Evolutionary conservation across 2,888 invertebrate genomes (phyloP).

Genomic region (Cantharis flavilabris): DNA sequence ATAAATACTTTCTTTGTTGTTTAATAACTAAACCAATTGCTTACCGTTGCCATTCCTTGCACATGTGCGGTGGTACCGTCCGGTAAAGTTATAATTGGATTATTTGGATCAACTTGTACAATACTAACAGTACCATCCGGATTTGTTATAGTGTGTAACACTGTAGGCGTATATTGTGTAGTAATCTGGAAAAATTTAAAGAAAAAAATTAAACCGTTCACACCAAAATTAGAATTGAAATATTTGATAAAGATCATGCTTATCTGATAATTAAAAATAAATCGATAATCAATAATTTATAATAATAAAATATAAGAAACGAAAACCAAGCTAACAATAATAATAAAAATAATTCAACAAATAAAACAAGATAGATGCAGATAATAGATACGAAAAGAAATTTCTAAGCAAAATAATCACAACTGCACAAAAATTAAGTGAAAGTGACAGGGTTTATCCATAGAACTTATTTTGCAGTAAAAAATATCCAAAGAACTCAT

Average conservation of each 20-base stretch:
- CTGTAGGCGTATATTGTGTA: conserved; percentile 83
- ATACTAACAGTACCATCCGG: conserved; percentile 96
- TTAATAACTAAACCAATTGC: conserved; percentile 3
- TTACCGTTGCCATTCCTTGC: conserved; percentile 70
- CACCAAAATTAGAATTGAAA: background rate
- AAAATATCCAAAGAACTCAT: conserved; percentile 2
- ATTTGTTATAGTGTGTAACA: conserved; percentile 94
- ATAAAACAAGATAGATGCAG: conserved; percentile 39
- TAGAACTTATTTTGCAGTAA: background rate
- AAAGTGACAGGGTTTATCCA: background rate
- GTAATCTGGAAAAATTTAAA: conserved; percentile 54
- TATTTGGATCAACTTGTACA: conserved; percentile 92
- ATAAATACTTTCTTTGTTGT: background rate
- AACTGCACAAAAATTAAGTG: conserved; percentile 5
- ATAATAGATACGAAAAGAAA: conserved; percentile 4
- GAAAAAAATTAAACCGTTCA: background rate
- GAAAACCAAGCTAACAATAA: conserved; percentile 54
- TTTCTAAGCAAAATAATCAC: conserved; percentile 9
- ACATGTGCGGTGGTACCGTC: conserved; percentile 96
- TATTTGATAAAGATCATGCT: background rate
- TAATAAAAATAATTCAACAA: conserved; percentile 32
- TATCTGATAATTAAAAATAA: background rate
- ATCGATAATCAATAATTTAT: background rate
- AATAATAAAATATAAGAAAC: conserved; percentile 16
- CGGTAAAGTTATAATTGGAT: conserved; percentile 92